Base-by-base conservation (phyloP, 2,113 vertebrate species). In the Parotia lawesii region DNA sequence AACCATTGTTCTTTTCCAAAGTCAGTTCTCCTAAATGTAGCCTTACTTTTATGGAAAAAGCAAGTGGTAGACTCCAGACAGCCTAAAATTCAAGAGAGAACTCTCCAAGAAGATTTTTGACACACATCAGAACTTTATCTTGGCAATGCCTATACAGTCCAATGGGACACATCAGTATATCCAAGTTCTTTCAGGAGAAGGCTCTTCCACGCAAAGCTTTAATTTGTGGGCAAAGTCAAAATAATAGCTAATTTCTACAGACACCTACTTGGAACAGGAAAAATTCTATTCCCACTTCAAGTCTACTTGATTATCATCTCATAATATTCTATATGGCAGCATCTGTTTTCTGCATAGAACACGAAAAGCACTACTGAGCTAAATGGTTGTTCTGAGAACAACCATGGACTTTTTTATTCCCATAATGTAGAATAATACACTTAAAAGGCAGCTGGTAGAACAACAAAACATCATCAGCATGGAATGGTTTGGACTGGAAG, bases 121-220 rank as follows among this genome's bases (percentile, higher is more conserved):
- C n/a, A 72, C 16, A 77, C 1, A 1, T 90, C 85, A 80, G 65
- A 95, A 89, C 79, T 72, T 85, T 40, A 70, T 50, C 17, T 45
- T 81, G 37, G 70, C 80, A 82, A 40, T 71, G 25, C 20, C 79
- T 50, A 50, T 29, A 69, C 5, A 50, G 48, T 44, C 45, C 58
- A 61, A 25, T 25, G 75, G 82, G 71, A 93, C 15, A 66, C 19
- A 73, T 79, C 56, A 71, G 14, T 33, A 77, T 12, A 74, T 18
- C 33, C 58, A 60, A 71, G 20, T 72, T 94, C 65, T 57, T 72
- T 95, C 76, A 72, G 87, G 74, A 93, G 91, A 91, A 80, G 42
- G 37, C 28, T 47, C 57, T 75, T 45, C 82, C 50, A 64, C 1
- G 0, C 48, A 70, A 94, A 88, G 38, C 47, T 92, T 80, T 81